Base-by-base conservation (phyloP, 2,113 vertebrate genomes). In the Onychorhynchus coronatus region DNA sequence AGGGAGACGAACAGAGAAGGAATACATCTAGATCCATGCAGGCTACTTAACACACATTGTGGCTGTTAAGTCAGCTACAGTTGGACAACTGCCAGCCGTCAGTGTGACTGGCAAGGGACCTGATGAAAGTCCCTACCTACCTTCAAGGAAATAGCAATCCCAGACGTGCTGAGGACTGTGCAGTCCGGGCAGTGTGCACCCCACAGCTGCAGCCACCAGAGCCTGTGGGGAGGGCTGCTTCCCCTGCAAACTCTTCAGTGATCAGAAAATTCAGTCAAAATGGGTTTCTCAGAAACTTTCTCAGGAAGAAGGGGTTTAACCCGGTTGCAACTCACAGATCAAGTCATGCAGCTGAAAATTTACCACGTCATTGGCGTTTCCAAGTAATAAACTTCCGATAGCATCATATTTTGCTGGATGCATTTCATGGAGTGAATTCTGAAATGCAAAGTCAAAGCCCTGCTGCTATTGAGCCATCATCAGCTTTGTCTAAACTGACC, bases 381-480 rank as follows among this genome's bases (percentile, higher is more conserved):
- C 76, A 86, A 75, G 61, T 44, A 93, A 84, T 68, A 86, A 68
- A n/a, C 46, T 81, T 79, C 61, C 74, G 86, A 79, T 84, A 82
- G 11, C 4, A 3, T 81, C 58, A 13, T 81, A 59, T 88, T 68
- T 75, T 89, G 35, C 50, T 74, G 73, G 86, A 76, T 24, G n/a
- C 33, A 33, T 91, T 82, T 91, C 68, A 58, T 27, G 56, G 68
- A 66, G 41, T 42, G 62, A 65, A 84, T 94, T 85, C 49, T 49
- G 72, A 80, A 91, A 88, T 73, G 81, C 71, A 88, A 89, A 96
- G 77, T 68, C 81, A 81, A 95, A 95, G 92, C 63, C 61, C 68
- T 90, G 80, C 72, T 78, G 70, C 76, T 65, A 56, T 31, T 31
- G 56, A 84, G 61, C 88, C 70, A 62, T 91, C 61, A 76, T 35